A percentile compares a stretch with the other conserved stretches of the same genome.
Conservation (phyloP, 2,888 invertebrate genomes). For the Ophonus ardosiacus region DNA sequence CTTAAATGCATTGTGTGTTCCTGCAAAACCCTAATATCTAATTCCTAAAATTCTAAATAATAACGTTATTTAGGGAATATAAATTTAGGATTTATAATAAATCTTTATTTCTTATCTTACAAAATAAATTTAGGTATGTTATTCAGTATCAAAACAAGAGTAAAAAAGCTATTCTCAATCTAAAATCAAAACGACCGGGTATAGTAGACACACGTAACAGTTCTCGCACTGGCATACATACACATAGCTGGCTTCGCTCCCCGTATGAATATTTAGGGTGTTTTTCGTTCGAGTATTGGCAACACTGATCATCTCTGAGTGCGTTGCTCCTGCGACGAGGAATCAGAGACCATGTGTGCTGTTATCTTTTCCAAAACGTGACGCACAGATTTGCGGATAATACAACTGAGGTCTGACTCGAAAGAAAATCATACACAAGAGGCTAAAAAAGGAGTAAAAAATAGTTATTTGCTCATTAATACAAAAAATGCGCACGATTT, state of each 20-base stretch:
- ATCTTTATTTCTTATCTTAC: too few relatives aligned
- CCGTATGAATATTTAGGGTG: conserved; percentile 75
- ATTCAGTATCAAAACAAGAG: conserved; percentile 22
- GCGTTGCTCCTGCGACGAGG: conserved; percentile 31
- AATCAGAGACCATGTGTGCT: conserved; percentile 61
- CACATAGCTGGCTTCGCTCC: conserved; percentile 70
- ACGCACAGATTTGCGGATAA: conserved; percentile 54
- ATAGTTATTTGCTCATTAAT: too few relatives aligned
- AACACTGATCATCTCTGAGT: conserved; percentile 54
- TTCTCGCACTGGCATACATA: conserved; percentile 69
- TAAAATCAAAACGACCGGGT: conserved; percentile 38
- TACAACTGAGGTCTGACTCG: conserved; percentile 61
- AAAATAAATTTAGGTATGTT: background rate
- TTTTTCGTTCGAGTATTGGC: conserved; percentile 66
- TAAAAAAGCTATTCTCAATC: conserved; percentile 26
- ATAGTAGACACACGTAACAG: conserved; percentile 18
- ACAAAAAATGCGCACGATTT: too few relatives aligned
- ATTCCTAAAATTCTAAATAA: too few relatives aligned
- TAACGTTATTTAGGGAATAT: too few relatives aligned
- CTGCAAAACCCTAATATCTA: too few relatives aligned
- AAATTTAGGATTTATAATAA: too few relatives aligned
- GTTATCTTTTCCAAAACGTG: conserved; percentile 59
- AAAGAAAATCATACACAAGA: conserved; percentile 34
- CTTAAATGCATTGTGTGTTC: too few relatives aligned
- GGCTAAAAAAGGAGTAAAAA: too few relatives aligned